Conservation (phyloP, 2,113 vertebrate species). For the Candoia aspera region DNA sequence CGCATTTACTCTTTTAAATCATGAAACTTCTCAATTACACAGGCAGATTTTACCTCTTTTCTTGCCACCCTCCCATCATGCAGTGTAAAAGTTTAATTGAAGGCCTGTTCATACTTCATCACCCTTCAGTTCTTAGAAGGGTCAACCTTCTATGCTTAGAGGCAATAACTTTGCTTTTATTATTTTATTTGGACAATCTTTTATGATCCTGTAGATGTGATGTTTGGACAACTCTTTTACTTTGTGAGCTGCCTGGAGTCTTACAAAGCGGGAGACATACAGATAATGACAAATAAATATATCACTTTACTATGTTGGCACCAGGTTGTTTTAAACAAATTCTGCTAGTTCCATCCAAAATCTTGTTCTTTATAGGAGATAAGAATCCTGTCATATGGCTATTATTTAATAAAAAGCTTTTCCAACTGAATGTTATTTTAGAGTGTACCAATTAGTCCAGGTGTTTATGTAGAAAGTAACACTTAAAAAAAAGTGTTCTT, state of each 20-base stretch:
- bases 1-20: neutral
- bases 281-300: neutral
- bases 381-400: neutral
- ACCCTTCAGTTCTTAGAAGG: neutral
- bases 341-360: conserved; percentile 38
- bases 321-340: neutral
- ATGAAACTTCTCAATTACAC: neutral
- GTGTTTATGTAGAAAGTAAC: neutral
- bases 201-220: neutral
- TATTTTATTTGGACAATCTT: neutral
- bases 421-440: neutral
- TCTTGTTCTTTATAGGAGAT: conserved; percentile 53
- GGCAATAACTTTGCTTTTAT: neutral
- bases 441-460: neutral
- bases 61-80: neutral
- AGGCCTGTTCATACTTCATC: neutral
- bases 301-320: neutral
- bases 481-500: neutral
- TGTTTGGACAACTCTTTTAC: neutral
- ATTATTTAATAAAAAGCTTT: neutral
- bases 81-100: neutral
- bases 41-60: neutral
- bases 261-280: neutral
- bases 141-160: neutral
- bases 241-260: neutral